These are phyloP conservation scores for Belgica antarctica DNA, from an alignment of 2,888 invertebrate genomes.

Conservation along the genomic window DNA sequence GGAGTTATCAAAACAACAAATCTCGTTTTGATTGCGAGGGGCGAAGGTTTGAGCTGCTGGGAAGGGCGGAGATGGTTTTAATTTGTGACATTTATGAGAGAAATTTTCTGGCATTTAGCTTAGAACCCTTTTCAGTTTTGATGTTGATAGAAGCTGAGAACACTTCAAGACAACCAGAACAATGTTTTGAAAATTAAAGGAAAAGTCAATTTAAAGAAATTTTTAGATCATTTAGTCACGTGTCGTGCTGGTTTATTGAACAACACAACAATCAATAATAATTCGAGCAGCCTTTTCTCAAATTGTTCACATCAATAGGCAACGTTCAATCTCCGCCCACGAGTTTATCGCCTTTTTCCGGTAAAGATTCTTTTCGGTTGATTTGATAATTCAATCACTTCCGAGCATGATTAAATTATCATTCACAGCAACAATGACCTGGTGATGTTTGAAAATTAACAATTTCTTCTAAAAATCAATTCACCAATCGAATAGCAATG, in stretches of 20 bases:
- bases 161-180: too few relatives aligned
- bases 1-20: not conserved
- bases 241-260: slow-evolving; percentile 40
- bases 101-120: too few relatives aligned
- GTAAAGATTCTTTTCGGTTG: not conserved
- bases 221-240: too few relatives aligned
- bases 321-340: not conserved
- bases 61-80: too few relatives aligned
- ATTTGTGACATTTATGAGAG: too few relatives aligned
- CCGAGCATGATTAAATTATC: slow-evolving; percentile 21
- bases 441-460: too few relatives aligned
- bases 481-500: too few relatives aligned
- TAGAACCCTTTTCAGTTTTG: too few relatives aligned
- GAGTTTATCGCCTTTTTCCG: slow-evolving; percentile 9
- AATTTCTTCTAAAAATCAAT: too few relatives aligned
- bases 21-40: not conserved
- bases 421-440: not conserved
- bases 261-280: slow-evolving; percentile 31
- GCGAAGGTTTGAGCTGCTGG: not conserved
- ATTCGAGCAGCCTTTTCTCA: not conserved
- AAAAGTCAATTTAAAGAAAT: too few relatives aligned
- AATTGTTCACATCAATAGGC: not conserved
- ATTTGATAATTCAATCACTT: slow-evolving; percentile 39
- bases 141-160: too few relatives aligned
- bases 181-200: too few relatives aligned